A percentile compares a stretch with the other conserved stretches of the same genome.
phyloP scores from a whole-genome alignment of 2,113 vertebrate species.

The Pituophis catenifer region DNA sequence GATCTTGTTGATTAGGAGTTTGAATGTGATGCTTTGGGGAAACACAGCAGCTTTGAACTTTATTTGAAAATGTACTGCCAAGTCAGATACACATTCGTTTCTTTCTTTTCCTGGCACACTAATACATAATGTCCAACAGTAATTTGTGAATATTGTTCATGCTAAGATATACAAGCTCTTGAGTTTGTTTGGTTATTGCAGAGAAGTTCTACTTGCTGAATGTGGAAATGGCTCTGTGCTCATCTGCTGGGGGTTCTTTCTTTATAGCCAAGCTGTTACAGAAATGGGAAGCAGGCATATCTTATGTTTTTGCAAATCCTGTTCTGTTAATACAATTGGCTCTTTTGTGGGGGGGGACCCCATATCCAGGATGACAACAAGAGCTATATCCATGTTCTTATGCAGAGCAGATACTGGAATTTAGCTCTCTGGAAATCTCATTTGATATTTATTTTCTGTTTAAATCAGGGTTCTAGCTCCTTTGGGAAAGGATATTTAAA shows the following conservation, averaged over 20 bases:
- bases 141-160: neutral
- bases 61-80: neutral
- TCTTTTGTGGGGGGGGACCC: neutral
- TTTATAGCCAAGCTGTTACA: neutral
- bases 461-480: neutral
- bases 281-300: neutral
- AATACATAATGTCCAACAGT: neutral
- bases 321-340: neutral
- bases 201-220: neutral
- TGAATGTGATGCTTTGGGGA: slow-evolving; percentile 16
- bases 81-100: neutral
- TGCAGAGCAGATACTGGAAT: neutral
- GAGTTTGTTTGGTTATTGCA: neutral
- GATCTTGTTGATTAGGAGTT: slow-evolving; percentile 45
- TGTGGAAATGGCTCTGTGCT: neutral
- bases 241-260: neutral
- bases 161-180: neutral
- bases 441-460: neutral
- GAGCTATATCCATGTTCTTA: neutral
- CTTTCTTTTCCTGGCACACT: neutral
- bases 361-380: neutral
- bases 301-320: neutral
- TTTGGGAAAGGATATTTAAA: neutral
- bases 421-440: neutral
- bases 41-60: neutral